Evolutionary conservation across 2,113 vertebrate genomes (phyloP), one percentile per base, ranked within the genome.

Genomic region (Dasyprocta punctata): DNA sequence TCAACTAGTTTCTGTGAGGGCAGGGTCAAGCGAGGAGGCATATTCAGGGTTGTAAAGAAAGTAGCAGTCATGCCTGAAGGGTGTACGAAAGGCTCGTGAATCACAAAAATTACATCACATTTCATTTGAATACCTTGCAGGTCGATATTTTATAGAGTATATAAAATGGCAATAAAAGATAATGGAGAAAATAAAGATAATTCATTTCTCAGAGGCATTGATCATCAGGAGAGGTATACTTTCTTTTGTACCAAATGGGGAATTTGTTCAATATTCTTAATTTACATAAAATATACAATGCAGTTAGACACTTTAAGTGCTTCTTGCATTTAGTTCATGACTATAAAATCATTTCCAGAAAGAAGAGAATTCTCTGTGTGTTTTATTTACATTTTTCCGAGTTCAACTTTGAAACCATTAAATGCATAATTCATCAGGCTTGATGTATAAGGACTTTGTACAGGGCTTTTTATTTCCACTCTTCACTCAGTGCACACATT

Each of bases 381-480:
- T 97, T 98, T 98, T 95, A 98, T 98, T 97, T 93, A 97, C 96
- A 96, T 92, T 97, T 98, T 97, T 92, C 93, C 90, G 95, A 96
- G 92, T 97, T 97, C 96, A 93, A 92, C 96, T 98, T 98, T 96
- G 97, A 96, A 97, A 67, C 95, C 97, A 41, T 75, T 56, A 36
- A 33, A 98, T 98, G 94, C 98, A 98, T 98, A 98, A 98, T 98
- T 98, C 97, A 98, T 94, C 38, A 85, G 36, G 28, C 82, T 78
- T 92, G 87, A 92, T 95, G 85, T 81, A 97, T 97, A 97, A 97
- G 38, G 89, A 98, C 96, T 98, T 93, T 4, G 20, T 92, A 97
- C 69, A 13, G 92, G 54, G 71, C 13, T 94, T 97, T 98, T 98
- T 88, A 86, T 98, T 97, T 92, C 90, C 28, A 38, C 84, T 97